A percentile compares a stretch with the other conserved stretches of the same genome.
Evolutionary conservation across 2,797 vertebrate species (phyloP).

Genomic region (Parotocinclus haroldoi): DNA sequence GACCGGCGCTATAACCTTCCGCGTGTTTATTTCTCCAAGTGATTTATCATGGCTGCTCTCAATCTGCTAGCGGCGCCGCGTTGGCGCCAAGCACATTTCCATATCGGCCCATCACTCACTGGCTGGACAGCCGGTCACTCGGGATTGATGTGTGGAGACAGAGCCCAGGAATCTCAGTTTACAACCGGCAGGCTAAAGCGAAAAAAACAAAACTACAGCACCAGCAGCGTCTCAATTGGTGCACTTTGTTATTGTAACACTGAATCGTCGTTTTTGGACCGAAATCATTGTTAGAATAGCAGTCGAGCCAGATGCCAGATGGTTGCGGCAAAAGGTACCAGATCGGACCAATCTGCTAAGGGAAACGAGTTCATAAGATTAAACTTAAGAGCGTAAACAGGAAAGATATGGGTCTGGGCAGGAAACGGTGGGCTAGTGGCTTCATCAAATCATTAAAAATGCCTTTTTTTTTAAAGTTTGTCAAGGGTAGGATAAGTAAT

Average conservation of each 20-base stretch:
- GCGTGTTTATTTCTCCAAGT: conserved; percentile 42
- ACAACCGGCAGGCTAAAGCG: not conserved
- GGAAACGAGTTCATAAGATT: conserved; percentile 4
- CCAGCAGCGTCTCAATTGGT: not conserved
- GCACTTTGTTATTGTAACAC: conserved; percentile 13
- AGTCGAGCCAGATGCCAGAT: conserved; percentile 6
- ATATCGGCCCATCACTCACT: conserved; percentile 41
- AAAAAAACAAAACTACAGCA: not conserved
- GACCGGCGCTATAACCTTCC: conserved; percentile 39
- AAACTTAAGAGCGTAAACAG: conserved; percentile 21
- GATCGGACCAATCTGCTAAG: not conserved
- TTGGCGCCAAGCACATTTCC: conserved; percentile 43
- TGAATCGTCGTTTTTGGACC: conserved; percentile 7
- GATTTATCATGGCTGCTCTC: conserved; percentile 44
- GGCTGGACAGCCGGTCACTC: not conserved
- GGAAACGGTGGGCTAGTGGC: not conserved
- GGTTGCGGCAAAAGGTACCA: conserved; percentile 24
- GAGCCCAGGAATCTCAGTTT: not conserved
- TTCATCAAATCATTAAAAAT: conserved; percentile 16
- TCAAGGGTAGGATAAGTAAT: conserved; percentile 7
- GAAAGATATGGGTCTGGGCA: not conserved
- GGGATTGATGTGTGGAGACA: conserved; percentile 18
- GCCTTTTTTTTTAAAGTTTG: conserved; percentile 18
- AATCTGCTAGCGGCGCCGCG: conserved; percentile 32
- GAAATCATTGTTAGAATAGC: conserved; percentile 13